These are phyloP conservation scores for Tinamus major DNA, from an alignment of 2,797 vertebrate species.

Conservation along the genomic window DNA sequence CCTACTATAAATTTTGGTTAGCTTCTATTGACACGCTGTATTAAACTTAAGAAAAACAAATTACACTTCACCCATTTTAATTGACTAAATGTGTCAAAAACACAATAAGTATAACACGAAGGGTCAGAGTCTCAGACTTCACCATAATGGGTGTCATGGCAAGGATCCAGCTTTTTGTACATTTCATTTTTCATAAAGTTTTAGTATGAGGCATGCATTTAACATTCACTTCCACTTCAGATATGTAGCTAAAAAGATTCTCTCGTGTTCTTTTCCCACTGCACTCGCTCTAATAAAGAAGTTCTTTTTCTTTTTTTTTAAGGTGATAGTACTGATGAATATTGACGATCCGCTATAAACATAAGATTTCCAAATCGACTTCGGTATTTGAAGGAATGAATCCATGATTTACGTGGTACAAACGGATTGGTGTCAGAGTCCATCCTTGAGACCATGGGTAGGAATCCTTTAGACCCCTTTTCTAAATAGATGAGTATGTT, in stretches of 20 bases:
- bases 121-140: constrained; percentile 82
- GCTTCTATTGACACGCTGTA: constrained; percentile 88
- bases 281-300: constrained; percentile 60
- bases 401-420: constrained; percentile 56
- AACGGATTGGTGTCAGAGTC: constrained; percentile 46
- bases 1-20: constrained; percentile 89
- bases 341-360: constrained; percentile 70
- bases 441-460: constrained; percentile 36
- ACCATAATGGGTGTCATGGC: constrained; percentile 91
- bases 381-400: constrained; percentile 53
- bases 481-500: constrained; percentile 10
- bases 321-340: constrained; percentile 50
- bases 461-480: constrained; percentile 51
- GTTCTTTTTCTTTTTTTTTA: not conserved
- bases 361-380: constrained; percentile 47
- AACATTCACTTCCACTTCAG: constrained; percentile 80
- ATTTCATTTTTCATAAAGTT: constrained; percentile 85
- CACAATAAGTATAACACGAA: constrained; percentile 84
- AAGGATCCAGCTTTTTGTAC: constrained; percentile 82
- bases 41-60: constrained; percentile 88
- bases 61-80: constrained; percentile 87
- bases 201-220: constrained; percentile 74
- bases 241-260: constrained; percentile 73
- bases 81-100: constrained; percentile 90
- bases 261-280: constrained; percentile 54